A percentile compares a stretch with the other conserved stretches of the same genome.
Evolutionary conservation across 2,888 invertebrate species (phyloP).

Genomic region (Watsonalla binaria): DNA sequence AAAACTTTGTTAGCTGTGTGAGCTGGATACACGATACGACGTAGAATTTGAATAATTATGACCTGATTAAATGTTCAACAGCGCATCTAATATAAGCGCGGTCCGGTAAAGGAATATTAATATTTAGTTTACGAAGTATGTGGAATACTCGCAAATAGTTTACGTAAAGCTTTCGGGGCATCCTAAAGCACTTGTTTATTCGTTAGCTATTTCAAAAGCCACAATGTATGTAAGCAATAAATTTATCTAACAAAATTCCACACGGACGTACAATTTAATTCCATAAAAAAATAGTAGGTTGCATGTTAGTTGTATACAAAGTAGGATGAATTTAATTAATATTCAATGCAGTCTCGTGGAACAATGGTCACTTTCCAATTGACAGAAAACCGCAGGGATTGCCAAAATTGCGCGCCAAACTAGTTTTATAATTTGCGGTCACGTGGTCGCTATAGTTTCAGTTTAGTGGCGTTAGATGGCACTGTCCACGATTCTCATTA

Average conservation of each 20-base stretch:
- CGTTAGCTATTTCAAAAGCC: neutral
- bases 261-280: too few species aligned
- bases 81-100: slow-evolving; percentile 19
- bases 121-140: slow-evolving; percentile 9
- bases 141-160: slow-evolving; percentile 12
- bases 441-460: slow-evolving; percentile 19
- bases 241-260: too few species aligned
- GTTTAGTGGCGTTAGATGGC: slow-evolving; percentile 22
- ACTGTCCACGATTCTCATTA: slow-evolving; percentile 32
- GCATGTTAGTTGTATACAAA: neutral
- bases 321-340: slow-evolving; percentile 18
- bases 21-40: neutral
- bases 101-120: slow-evolving; percentile 19
- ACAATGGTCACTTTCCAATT: slow-evolving; percentile 37
- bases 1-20: neutral
- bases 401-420: slow-evolving; percentile 27
- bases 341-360: slow-evolving; percentile 21
- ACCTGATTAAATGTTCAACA: slow-evolving; percentile 9
- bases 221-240: neutral
- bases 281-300: too few species aligned
- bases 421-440: slow-evolving; percentile 49
- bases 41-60: slow-evolving; percentile 17
- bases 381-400: slow-evolving; percentile 26
- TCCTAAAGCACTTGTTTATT: slow-evolving; percentile 5
- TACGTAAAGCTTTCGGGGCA: slow-evolving; percentile 4